Percentiles rank a stretch among this genome's conserved stretches.
These are phyloP conservation scores for Contarinia nasturtii DNA, from an alignment of 1,140 invertebrate genomes.

Conservation along the genomic window DNA sequence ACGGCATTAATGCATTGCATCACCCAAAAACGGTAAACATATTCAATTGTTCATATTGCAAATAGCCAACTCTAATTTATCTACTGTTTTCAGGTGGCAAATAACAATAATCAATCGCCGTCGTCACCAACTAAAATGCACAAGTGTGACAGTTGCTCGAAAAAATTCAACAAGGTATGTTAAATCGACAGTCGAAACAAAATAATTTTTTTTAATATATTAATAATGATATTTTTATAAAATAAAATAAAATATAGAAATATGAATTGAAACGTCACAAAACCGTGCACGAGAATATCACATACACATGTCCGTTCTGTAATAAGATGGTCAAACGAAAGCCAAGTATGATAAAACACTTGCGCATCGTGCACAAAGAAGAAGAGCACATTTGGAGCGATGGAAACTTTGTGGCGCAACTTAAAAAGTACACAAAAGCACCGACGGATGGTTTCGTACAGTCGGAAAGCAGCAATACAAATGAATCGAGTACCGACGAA, in stretches of 20 bases:
- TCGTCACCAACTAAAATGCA: neutral
- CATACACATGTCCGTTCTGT: constrained; percentile 3
- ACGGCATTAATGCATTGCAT: neutral
- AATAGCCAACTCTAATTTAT: neutral
- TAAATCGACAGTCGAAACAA: neutral
- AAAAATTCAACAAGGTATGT: neutral
- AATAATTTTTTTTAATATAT: neutral
- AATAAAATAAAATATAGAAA: neutral
- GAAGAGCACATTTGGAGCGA: too few species aligned
- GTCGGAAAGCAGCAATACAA: too few species aligned
- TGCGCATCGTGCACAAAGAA: too few species aligned
- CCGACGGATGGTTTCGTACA: too few species aligned
- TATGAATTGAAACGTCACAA: constrained; percentile 2
- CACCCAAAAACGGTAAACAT: neutral
- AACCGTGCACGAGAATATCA: constrained; percentile 2
- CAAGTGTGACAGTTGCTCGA: neutral
- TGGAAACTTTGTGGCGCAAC: too few species aligned
- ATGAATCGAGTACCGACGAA: too few species aligned
- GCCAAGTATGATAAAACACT: too few species aligned
- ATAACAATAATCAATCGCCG: neutral
- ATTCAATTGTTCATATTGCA: neutral
- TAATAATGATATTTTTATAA: neutral
- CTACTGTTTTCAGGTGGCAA: neutral
- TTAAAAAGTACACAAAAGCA: too few species aligned
- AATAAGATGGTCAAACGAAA: too few species aligned